These are phyloP conservation scores for Numenius phaeopus DNA, from an alignment of 2,797 vertebrate species.

Conservation along the genomic window DNA sequence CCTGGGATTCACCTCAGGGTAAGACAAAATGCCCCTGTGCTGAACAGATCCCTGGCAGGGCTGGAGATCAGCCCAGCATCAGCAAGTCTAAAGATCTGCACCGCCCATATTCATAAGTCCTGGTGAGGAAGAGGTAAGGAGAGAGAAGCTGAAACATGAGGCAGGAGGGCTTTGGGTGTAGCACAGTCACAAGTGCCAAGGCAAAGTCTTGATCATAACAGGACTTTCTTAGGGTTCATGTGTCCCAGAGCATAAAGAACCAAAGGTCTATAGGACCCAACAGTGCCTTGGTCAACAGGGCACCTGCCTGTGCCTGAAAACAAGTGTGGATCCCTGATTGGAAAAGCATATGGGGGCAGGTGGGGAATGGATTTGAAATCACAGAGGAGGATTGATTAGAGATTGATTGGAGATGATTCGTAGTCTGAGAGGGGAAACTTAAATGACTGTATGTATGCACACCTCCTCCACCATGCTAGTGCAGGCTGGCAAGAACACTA, in stretches of 20 bases:
- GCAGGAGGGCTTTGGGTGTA: not conserved
- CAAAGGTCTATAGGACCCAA: not conserved
- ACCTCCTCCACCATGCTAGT: not conserved
- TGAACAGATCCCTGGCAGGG: not conserved
- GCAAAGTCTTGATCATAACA: not conserved
- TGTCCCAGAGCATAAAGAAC: not conserved
- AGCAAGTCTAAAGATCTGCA: not conserved
- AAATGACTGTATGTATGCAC: not conserved
- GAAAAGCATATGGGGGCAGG: not conserved
- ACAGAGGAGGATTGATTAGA: too few species aligned
- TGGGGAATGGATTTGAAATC: not conserved
- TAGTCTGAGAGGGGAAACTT: not conserved
- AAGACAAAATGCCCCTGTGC: not conserved
- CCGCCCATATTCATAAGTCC: not conserved
- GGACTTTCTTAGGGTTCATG: not conserved
- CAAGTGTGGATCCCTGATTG: not conserved
- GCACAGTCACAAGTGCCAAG: not conserved
- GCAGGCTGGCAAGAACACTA: not conserved
- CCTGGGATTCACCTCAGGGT: not conserved
- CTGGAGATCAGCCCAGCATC: not conserved
- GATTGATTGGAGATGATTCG: rapidly evolving
- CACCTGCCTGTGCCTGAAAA: not conserved
- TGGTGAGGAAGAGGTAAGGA: not conserved
- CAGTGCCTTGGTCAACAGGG: not conserved
- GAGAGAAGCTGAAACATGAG: not conserved